Percentiles rank a stretch among this genome's conserved stretches.
Evolutionary conservation across 2,797 vertebrate genomes (phyloP).

Genomic region (Antennarius maculatus): DNA sequence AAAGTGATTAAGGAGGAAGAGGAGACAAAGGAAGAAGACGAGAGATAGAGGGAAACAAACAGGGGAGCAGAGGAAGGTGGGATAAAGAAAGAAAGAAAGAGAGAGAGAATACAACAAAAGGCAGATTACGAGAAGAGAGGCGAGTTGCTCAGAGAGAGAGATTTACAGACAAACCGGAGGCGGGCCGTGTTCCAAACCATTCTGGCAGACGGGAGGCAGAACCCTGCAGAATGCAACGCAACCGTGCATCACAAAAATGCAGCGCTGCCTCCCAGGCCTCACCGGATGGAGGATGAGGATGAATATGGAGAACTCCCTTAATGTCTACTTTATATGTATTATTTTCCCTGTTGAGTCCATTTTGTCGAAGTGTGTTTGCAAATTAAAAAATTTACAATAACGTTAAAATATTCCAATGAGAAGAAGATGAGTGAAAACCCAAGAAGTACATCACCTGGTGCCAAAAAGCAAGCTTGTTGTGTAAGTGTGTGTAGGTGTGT

Average conservation of each 20-base stretch:
- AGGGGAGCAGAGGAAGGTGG: constrained; percentile 28
- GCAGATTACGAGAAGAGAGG: constrained; percentile 31
- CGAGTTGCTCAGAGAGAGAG: constrained; percentile 1
- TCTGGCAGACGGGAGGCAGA: too few relatives aligned
- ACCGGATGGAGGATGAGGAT: constrained; percentile 20
- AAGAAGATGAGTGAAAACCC: neutral
- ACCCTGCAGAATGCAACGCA: constrained; percentile 49
- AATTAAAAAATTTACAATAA: neutral
- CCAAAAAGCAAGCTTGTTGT: constrained; percentile 44
- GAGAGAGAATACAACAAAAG: constrained; percentile 13
- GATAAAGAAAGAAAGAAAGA: constrained; percentile 35
- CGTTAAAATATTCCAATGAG: constrained; percentile 10
- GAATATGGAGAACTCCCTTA: neutral
- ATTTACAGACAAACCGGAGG: constrained; percentile 44
- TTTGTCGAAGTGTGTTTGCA: neutral
- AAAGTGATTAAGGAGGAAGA: constrained; percentile 32
- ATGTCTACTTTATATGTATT: neutral
- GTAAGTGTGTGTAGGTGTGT: constrained; percentile 48
- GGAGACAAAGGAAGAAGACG: neutral
- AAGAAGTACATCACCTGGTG: constrained; percentile 2
- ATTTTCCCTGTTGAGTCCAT: neutral
- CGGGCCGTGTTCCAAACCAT: constrained; percentile 20
- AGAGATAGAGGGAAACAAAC: constrained; percentile 22
- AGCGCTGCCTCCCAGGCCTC: constrained; percentile 5
- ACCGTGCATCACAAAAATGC: too few relatives aligned